Percentiles rank a stretch among this genome's conserved stretches.
phyloP scores from a whole-genome alignment of 1,140 invertebrate genomes.

The Drosophila tani region DNA sequence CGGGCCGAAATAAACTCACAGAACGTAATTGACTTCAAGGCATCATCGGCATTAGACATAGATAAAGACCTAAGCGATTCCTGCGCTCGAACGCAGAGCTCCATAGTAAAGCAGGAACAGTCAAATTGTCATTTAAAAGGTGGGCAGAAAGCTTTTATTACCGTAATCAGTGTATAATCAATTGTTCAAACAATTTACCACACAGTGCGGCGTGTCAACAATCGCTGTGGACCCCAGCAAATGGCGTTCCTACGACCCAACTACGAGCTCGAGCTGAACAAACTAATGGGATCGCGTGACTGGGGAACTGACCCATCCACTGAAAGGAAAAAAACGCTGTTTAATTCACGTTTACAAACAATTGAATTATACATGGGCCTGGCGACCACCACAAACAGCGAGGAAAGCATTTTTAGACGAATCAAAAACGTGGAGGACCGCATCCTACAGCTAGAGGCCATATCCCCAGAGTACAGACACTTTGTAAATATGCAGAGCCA shows the following conservation, averaged over 20 bases:
- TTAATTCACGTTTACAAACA: constrained; percentile 41
- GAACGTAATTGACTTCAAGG: constrained; percentile 89
- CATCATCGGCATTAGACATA: constrained; percentile 11
- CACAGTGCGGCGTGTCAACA: constrained; percentile 86
- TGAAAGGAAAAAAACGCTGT: constrained; percentile 15
- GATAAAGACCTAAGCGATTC: constrained; percentile 67
- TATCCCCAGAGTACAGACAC: constrained; percentile 89
- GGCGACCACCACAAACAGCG: constrained; percentile 79
- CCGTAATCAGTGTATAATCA: neutral
- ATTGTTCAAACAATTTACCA: constrained; percentile 27
- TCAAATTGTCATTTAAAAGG: constrained; percentile 90
- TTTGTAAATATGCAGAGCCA: constrained; percentile 85
- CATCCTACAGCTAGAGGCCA: constrained; percentile 88
- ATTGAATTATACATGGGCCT: constrained; percentile 63
- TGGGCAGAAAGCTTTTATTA: constrained; percentile 68
- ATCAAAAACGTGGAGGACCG: constrained; percentile 89
- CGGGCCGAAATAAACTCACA: constrained; percentile 88
- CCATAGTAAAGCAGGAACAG: constrained; percentile 87
- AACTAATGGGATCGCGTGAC: constrained; percentile 86
- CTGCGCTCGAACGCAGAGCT: constrained; percentile 89
- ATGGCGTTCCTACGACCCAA: constrained; percentile 77
- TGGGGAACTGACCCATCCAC: constrained; percentile 46
- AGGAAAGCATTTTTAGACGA: constrained; percentile 87
- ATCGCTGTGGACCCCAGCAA: constrained; percentile 87
- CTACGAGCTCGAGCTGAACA: constrained; percentile 66